Base-by-base conservation (phyloP, 2,888 invertebrate genomes). In the Tetranychus piercei region DNA sequence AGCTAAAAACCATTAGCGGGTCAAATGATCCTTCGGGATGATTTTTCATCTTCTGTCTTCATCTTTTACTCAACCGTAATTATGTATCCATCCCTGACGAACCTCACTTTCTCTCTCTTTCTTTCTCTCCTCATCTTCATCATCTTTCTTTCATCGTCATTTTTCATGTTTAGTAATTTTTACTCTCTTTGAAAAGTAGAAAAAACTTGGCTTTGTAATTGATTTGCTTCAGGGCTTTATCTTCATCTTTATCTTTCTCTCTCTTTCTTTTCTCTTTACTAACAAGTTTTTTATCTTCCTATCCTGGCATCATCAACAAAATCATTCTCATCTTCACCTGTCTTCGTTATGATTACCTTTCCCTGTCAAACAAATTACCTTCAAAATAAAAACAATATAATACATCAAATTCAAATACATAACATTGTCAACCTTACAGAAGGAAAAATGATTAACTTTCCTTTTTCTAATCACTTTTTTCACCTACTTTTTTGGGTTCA, bases 31-130 rank as follows among this genome's bases (percentile, higher is more conserved):
- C 69, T 23, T 23, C 34, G 34, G 20, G 69, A 69, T 69, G 22
- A 23, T 23, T 43, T 72, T 72, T 23, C 34, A 44, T 72, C 72
- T 72, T 72, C 20, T 72, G 22, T 69, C 20, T 69, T 69, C 67
- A 67, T 23, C 34, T 20, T 23, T 69, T 23, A 11, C 22, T 18
- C 34, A 23, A 23, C 69, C 34, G 69, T 69, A 23, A 69, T 69
- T 69, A 23, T 69, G n/a, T 23, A 69, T 69, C 22, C 69, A 23
- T 69, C 22, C 55, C 55, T 55, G 55, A 55, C 34, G 34, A 69
- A 69, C 34, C 20, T 69, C 22, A 69, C 22, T 22, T 67, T 22
- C 67, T 67, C 67, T 67, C 65, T 64, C n/a, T 64, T n/a, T 64
- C 65, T 64, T 64, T 64, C 65, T 64, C 66, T 9, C 11, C 11